Percentiles rank a stretch among this genome's conserved stretches.
phyloP scores from a whole-genome alignment of 2,888 invertebrate genomes.

The Eupithecia insigniata region DNA sequence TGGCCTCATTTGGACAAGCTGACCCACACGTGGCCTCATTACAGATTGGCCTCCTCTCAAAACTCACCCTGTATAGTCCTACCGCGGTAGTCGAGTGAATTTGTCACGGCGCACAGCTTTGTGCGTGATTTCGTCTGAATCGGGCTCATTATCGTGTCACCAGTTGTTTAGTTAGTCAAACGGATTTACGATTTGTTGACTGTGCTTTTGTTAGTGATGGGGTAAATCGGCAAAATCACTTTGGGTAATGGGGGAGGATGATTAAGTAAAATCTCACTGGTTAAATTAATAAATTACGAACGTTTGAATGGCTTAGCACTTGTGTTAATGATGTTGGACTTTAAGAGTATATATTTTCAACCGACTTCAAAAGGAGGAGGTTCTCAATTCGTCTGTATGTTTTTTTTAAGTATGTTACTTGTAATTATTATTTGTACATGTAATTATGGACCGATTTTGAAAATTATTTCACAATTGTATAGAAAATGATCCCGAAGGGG shows the following conservation, averaged over 20 bases:
- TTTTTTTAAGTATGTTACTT: no score
- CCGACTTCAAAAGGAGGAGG: no score
- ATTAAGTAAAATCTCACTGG: constrained; percentile 7
- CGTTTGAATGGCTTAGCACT: background rate
- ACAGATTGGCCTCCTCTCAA: background rate
- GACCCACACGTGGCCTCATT: constrained; percentile 13
- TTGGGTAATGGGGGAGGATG: constrained; percentile 5
- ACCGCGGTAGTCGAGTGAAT: constrained; percentile 47
- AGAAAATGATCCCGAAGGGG: no score
- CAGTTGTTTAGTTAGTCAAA: constrained; percentile 53
- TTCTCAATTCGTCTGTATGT: no score
- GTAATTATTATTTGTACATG: no score
- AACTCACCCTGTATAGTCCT: constrained; percentile 3
- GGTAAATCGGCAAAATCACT: constrained; percentile 6
- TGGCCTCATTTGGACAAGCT: background rate
- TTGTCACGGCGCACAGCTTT: constrained; percentile 53
- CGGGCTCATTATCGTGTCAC: constrained; percentile 65
- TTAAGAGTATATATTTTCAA: no score
- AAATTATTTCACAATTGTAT: no score
- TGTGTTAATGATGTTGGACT: constrained; percentile 3
- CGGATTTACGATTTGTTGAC: constrained; percentile 58
- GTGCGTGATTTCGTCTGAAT: constrained; percentile 70
- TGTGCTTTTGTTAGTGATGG: constrained; percentile 38
- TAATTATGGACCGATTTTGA: no score
- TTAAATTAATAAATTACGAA: constrained; percentile 8